A percentile compares a stretch with the other conserved stretches of the same genome.
Conservation (phyloP, 1,140 invertebrate species). For the Tetranychus urticae region DNA sequence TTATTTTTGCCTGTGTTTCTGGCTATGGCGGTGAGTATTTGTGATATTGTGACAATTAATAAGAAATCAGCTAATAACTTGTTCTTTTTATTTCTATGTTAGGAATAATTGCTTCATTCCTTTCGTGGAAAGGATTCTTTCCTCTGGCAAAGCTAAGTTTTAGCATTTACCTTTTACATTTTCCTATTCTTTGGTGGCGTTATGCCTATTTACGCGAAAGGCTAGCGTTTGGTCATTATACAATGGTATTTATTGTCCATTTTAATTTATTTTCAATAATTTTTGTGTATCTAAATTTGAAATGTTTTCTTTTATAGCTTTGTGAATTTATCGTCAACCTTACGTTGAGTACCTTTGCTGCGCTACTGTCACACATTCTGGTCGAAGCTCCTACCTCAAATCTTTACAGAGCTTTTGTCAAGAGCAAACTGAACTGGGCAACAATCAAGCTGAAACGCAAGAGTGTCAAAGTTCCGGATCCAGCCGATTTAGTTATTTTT, state of each 20-base stretch:
- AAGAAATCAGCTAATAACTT: background rate
- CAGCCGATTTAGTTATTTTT: no score
- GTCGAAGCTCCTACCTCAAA: conserved; percentile 9
- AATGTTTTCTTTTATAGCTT: conserved; percentile 3
- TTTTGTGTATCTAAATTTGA: background rate
- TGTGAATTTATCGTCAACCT: conserved; percentile 12
- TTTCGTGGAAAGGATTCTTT: conserved; percentile 51
- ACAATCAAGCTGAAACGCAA: no score
- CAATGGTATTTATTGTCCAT: conserved; percentile 8
- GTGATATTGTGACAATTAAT: background rate
- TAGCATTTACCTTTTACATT: conserved; percentile 68
- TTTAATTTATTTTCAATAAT: background rate
- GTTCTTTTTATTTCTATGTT: background rate
- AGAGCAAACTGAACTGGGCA: no score
- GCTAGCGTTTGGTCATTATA: conserved; percentile 9
- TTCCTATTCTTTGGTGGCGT: conserved; percentile 44
- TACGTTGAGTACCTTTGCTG: conserved; percentile 8
- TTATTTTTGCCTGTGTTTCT: conserved; percentile 24
- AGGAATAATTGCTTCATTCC: conserved; percentile 39
- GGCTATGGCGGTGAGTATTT: conserved; percentile 12
- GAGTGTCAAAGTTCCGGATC: no score
- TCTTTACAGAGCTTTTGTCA: background rate
- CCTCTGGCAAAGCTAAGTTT: conserved; percentile 71
- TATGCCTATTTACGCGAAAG: conserved; percentile 17
- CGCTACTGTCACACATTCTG: conserved; percentile 7